A percentile compares a stretch with the other conserved stretches of the same genome.
phyloP scores from a whole-genome alignment of 2,888 invertebrate species.

The Synergus japonicus region DNA sequence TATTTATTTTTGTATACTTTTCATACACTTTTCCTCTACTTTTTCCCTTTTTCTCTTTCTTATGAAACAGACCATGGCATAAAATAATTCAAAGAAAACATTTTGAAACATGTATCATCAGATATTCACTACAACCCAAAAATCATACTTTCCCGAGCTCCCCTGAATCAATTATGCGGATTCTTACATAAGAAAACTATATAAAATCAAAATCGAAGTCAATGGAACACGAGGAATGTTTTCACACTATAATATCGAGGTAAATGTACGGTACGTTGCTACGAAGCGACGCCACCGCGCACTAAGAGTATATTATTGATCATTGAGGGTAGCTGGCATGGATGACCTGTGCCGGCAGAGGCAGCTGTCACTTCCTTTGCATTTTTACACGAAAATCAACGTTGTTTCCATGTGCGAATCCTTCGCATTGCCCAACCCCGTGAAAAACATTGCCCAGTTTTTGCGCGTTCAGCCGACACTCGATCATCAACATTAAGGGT shows the following conservation, averaged over 20 bases:
- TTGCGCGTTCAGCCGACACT: constrained; percentile 43
- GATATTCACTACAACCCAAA: no score
- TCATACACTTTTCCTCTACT: no score
- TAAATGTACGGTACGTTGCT: constrained; percentile 36
- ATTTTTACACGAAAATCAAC: constrained; percentile 66
- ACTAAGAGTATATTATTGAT: constrained; percentile 75
- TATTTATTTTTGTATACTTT: no score
- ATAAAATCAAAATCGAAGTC: not conserved
- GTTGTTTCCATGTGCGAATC: constrained; percentile 54
- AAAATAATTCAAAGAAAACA: no score
- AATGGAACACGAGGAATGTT: not conserved
- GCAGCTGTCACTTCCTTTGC: constrained; percentile 73
- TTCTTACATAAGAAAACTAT: not conserved
- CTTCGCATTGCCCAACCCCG: constrained; percentile 20
- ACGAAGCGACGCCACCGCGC: constrained; percentile 62
- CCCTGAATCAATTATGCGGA: not conserved
- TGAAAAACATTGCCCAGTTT: constrained; percentile 33
- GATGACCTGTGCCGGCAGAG: constrained; percentile 72
- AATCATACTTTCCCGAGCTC: no score
- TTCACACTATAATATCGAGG: not conserved
- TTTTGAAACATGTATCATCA: no score
- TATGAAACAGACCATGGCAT: no score
- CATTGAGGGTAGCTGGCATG: constrained; percentile 72
- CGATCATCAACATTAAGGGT: constrained; percentile 42
- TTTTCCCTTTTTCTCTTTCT: no score